A percentile compares a stretch with the other conserved stretches of the same genome.
These are phyloP conservation scores for Macaria notata DNA, from an alignment of 2,888 invertebrate species.

Conservation along the genomic window DNA sequence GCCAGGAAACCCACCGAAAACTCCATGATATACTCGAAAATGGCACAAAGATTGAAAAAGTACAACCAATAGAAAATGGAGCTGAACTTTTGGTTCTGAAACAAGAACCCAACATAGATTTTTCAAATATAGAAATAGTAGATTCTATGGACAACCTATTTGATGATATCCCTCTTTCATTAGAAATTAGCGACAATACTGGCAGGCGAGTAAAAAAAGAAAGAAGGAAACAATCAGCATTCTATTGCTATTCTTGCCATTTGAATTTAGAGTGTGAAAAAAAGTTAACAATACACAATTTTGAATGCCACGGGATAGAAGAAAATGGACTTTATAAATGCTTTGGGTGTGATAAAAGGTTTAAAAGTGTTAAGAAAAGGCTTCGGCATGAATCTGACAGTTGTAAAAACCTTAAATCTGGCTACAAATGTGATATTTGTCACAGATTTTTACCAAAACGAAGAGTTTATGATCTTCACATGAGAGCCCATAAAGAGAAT, in stretches of 20 bases:
- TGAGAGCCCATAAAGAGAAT: conserved; percentile 58
- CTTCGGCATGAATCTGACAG: conserved; percentile 58
- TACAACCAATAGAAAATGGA: neutral
- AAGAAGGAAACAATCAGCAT: conserved; percentile 44
- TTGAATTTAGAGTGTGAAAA: conserved; percentile 47
- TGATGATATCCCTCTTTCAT: conserved; percentile 15
- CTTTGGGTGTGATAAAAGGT: conserved; percentile 67
- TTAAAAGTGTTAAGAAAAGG: conserved; percentile 53
- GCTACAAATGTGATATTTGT: conserved; percentile 63
- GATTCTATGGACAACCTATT: conserved; percentile 18
- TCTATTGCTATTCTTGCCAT: conserved; percentile 62
- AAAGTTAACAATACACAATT: conserved; percentile 50
- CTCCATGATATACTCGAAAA: conserved; percentile 46
- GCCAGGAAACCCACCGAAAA: conserved; percentile 50
- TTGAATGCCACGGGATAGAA: conserved; percentile 52
- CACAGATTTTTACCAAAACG: conserved; percentile 55
- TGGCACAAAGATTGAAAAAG: conserved; percentile 6
- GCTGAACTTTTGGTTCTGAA: conserved; percentile 6
- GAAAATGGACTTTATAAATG: conserved; percentile 55
- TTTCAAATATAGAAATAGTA: conserved; percentile 18
- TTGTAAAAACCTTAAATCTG: conserved; percentile 64
- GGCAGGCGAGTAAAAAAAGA: conserved; percentile 32
- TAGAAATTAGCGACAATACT: conserved; percentile 6
- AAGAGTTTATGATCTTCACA: conserved; percentile 57
- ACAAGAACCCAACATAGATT: conserved; percentile 11